phyloP scores from a whole-genome alignment of 2,797 vertebrate genomes.

The Phoxinus dragarum region DNA sequence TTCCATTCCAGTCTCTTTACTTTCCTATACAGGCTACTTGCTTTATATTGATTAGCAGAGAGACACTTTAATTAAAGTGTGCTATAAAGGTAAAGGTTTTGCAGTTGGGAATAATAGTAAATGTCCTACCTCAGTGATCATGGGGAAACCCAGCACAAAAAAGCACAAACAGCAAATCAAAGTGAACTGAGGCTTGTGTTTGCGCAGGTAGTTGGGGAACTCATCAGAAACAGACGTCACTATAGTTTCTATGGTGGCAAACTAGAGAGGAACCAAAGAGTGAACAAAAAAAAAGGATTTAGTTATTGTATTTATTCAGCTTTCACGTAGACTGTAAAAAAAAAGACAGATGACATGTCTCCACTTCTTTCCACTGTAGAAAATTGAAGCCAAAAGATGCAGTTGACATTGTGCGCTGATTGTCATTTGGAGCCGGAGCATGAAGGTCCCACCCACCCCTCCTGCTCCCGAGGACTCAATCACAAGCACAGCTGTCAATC shows the following conservation, averaged over 20 bases:
- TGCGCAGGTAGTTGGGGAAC: conserved; percentile 93
- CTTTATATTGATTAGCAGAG: conserved; percentile 14
- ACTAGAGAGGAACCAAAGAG: conserved; percentile 73
- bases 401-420: background rate
- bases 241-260: conserved; percentile 98
- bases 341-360: background rate
- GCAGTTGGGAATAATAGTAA: background rate
- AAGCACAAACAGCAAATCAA: conserved; percentile 89
- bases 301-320: background rate
- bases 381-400: background rate
- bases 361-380: background rate
- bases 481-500: background rate
- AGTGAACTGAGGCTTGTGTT: conserved; percentile 93
- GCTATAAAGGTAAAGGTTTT: background rate
- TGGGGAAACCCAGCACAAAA: conserved; percentile 98
- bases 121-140: conserved; percentile 92
- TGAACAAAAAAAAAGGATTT: background rate
- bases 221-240: conserved; percentile 97
- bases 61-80: conserved; percentile 12
- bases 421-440: background rate
- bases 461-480: background rate
- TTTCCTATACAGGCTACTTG: conserved; percentile 6
- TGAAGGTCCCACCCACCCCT: background rate
- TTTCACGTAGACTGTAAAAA: background rate
- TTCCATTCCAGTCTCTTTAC: background rate